A percentile compares a stretch with the other conserved stretches of the same genome.
Evolutionary conservation across 2,113 vertebrate genomes (phyloP).

Genomic region (Nothoprocta perdicaria): DNA sequence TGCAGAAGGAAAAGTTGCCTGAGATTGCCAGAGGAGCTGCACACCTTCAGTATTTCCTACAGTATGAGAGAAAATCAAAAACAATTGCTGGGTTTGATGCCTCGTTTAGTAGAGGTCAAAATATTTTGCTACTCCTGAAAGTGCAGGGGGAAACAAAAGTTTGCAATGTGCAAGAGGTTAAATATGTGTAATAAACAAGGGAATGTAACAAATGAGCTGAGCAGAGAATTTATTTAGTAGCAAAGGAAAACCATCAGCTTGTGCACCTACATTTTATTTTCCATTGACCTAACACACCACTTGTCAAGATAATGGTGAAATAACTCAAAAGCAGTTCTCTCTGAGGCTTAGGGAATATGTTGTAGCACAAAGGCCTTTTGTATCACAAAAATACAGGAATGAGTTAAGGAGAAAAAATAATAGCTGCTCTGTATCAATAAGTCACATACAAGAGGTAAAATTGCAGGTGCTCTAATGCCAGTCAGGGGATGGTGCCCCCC

Average conservation of each 20-base stretch:
- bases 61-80: not conserved
- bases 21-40: not conserved
- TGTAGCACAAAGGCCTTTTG: accelerated
- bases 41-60: not conserved
- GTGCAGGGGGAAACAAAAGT: not conserved
- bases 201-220: not conserved
- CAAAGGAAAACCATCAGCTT: not conserved
- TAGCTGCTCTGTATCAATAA: not conserved
- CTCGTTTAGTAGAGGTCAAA: conserved; percentile 1
- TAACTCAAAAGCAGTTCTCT: not conserved
- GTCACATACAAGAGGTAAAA: not conserved
- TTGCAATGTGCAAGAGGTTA: not conserved
- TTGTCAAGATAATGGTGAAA: not conserved
- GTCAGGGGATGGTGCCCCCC: not conserved
- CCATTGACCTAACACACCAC: not conserved
- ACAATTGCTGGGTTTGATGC: not conserved
- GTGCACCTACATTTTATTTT: not conserved
- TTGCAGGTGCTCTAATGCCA: accelerated
- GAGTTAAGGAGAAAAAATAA: not conserved
- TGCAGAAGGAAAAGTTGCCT: not conserved
- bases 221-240: not conserved
- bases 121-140: not conserved
- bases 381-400: not conserved
- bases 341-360: not conserved
- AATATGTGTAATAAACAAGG: conserved; percentile 1